phyloP scores from a whole-genome alignment of 2,888 invertebrate species.

The Synanthedon vespiformis region DNA sequence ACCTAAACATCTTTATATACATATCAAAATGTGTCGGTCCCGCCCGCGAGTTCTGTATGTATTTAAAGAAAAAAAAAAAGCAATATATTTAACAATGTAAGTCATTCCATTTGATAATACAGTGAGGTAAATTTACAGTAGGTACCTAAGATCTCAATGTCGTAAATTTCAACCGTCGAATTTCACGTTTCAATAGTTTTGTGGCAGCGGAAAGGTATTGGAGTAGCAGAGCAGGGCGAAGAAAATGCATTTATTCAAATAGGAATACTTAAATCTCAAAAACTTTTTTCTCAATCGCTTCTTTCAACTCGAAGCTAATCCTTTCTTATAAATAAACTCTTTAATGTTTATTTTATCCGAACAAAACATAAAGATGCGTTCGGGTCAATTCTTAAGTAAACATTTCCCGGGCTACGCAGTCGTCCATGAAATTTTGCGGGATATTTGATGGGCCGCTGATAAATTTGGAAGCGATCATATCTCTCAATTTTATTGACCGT shows the following conservation, averaged over 20 bases:
- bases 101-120: background rate
- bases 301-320: background rate
- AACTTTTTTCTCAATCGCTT: background rate
- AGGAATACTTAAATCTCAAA: background rate
- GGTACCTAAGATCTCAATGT: slow-evolving; percentile 4
- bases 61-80: no score
- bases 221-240: background rate
- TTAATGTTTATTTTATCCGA: slow-evolving; percentile 1
- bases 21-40: no score
- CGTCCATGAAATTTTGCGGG: slow-evolving; percentile 31
- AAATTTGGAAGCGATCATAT: slow-evolving; percentile 37
- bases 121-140: background rate
- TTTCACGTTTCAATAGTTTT: slow-evolving; percentile 27
- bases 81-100: no score
- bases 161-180: slow-evolving; percentile 31
- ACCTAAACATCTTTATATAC: no score
- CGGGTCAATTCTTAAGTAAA: slow-evolving; percentile 21
- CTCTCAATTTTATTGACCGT: slow-evolving; percentile 47
- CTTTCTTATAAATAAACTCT: background rate
- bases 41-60: no score
- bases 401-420: slow-evolving; percentile 15
- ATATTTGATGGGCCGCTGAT: slow-evolving; percentile 33
- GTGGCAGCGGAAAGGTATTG: slow-evolving; percentile 6
- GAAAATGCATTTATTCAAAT: slow-evolving; percentile 2
- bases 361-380: slow-evolving; percentile 4